phyloP scores from a whole-genome alignment of 1,140 invertebrate genomes.

The Drosophila busckii region DNA sequence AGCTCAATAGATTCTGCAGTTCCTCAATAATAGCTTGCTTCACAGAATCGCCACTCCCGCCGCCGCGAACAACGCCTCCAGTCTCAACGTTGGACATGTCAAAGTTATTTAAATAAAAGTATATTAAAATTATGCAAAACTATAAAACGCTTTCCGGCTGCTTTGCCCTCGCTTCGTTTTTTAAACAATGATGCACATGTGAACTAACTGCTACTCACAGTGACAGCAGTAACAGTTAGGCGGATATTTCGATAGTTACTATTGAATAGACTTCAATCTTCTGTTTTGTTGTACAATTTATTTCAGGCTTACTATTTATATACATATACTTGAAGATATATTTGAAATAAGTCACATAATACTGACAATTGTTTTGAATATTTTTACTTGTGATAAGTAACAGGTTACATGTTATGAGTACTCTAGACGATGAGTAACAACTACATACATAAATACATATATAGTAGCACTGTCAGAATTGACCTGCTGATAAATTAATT shows the following conservation, averaged over 20 bases:
- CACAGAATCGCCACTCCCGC: constrained; percentile 64
- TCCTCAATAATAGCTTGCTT: constrained; percentile 76
- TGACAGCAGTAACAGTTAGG: no score
- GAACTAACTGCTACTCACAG: no score
- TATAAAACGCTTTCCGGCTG: not conserved
- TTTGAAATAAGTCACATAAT: no score
- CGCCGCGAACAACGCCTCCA: constrained; percentile 6
- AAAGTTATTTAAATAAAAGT: constrained; percentile 3
- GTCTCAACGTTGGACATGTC: constrained; percentile 20
- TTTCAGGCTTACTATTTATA: no score
- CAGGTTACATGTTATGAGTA: not conserved
- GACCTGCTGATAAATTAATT: constrained; percentile 65
- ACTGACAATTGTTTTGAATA: no score
- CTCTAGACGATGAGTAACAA: constrained; percentile 1
- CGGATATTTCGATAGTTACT: no score
- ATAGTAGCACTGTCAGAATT: constrained; percentile 22
- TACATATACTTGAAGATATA: no score
- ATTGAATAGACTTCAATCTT: no score
- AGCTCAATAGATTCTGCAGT: constrained; percentile 70
- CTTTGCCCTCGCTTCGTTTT: constrained; percentile 6
- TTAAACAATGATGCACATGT: no score
- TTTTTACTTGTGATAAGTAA: not conserved
- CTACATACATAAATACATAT: no score
- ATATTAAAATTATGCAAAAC: constrained; percentile 5
- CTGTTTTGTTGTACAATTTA: no score